Evolutionary conservation across 37 sponge, comb jelly and placozoan species (phyloP).

Genomic region (Cliona cf. orientalis): DNA sequence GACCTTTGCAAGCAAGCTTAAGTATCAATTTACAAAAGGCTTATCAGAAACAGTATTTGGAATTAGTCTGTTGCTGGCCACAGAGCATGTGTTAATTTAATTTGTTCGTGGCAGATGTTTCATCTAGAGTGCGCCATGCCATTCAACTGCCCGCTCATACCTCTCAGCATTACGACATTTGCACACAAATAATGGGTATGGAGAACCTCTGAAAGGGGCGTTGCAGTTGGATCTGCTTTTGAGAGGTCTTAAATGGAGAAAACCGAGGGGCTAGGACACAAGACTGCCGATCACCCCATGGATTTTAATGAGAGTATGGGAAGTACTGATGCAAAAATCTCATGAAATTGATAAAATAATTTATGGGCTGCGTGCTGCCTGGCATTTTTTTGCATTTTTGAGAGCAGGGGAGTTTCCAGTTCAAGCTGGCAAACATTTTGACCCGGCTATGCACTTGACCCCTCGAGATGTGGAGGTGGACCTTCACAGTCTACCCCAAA

Average conservation of each 20-base stretch:
- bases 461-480: conserved; percentile 14
- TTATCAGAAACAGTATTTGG: neutral
- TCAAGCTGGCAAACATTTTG: neutral
- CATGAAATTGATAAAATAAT: neutral
- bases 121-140: neutral
- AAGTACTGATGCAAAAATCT: neutral
- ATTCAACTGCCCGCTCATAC: neutral
- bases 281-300: conserved; percentile 39
- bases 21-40: neutral
- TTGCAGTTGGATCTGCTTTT: conserved; percentile 18
- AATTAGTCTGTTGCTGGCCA: conserved; percentile 1
- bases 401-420: conserved; percentile 22
- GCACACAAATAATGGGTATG: neutral
- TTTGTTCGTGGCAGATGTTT: conserved; percentile 1
- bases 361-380: conserved; percentile 18
- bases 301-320: conserved; percentile 1
- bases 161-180: neutral
- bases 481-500: too few species aligned
- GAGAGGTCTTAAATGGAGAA: conserved; percentile 8
- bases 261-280: neutral
- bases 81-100: conserved; percentile 4
- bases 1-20: neutral
- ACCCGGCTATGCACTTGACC: conserved; percentile 3
- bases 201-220: neutral
- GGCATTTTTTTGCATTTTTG: conserved; percentile 28